Evolutionary conservation across 1,140 invertebrate species (phyloP), one percentile per base, ranked within the genome.

Genomic region (Zaprionus vittiger): DNA sequence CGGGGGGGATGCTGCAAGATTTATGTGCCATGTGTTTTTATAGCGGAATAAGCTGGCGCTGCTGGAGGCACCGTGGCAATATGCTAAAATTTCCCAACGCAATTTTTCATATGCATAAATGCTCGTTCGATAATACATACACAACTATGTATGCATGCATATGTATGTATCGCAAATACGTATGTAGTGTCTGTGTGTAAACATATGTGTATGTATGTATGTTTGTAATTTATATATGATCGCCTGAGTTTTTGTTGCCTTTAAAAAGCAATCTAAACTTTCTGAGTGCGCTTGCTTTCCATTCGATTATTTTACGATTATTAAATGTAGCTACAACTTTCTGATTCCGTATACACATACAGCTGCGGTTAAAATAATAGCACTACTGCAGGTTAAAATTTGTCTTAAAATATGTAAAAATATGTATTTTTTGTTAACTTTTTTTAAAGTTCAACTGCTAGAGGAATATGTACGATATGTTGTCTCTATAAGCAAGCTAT

Each of bases 21-120:
- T 86, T 86, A 86, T 86, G 83, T 76, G 80, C 80, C 83, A 83
- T 86, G 80, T 83, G 83, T 74, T 61, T 71, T 72, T 73, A 63
- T 74, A 70, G 52, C 72, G 52, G 64, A 68, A 77, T 74, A 68
- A 67, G 52, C 64, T 75, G 37, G 15, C 37, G 38, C 17, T 63
- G 65, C 67, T 66, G 54, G 47, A 69, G 65, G 67, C 54, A n/a
- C 3, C n/a, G 31, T 70, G 38, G 37, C 72, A 74, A 74, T 74
- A 74, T 74, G 66, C 66, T 74, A 74, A 74, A 74, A 74, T 63
- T 70, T 56, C n/a, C 52, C 49, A 74, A 70, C 72, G 59, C 66
- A 63, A 74, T 74, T 74, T 74, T 63, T 74, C 72, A 74, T 70
- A 70, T 74, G 72, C 72, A 74, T 63, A 74, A 74, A 70, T 57